These are phyloP conservation scores for Sebastes goodei DNA, from an alignment of 2,797 vertebrate species.

Conservation along the genomic window DNA sequence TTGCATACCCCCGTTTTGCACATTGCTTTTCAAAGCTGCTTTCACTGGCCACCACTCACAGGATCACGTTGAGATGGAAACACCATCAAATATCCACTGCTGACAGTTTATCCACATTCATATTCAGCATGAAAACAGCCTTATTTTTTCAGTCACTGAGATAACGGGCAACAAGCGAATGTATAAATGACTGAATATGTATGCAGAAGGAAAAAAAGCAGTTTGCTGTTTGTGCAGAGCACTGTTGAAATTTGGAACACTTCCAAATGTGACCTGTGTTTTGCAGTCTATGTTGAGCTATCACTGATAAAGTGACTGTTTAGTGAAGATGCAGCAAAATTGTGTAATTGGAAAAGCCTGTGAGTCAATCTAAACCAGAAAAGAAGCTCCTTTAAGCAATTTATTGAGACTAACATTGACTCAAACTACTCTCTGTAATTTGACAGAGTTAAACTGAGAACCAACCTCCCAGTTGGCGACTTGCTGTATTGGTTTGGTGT, in stretches of 20 bases:
- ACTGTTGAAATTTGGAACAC: conserved; percentile 1
- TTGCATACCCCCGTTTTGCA: conserved; percentile 18
- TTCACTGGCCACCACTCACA: conserved; percentile 1
- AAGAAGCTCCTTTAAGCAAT: not conserved
- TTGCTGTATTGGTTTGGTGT: not conserved
- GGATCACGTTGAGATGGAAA: conserved; percentile 19
- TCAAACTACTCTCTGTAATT: not conserved
- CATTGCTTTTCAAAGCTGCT: conserved; percentile 32
- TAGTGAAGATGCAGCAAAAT: not conserved
- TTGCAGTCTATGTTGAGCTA: conserved; percentile 5
- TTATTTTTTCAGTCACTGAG: conserved; percentile 29
- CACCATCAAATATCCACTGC: conserved; percentile 25
- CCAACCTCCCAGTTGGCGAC: not conserved
- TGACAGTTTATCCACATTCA: conserved; percentile 27
- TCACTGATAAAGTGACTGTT: not conserved
- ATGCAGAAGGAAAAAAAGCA: not conserved
- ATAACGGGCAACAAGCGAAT: conserved; percentile 15
- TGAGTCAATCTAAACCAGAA: not conserved
- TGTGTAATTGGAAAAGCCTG: not conserved
- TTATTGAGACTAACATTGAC: not conserved
- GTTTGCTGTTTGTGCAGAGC: not conserved
- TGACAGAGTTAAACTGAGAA: not conserved
- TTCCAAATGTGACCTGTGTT: conserved; percentile 3
- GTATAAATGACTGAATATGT: conserved; percentile 17
- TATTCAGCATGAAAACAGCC: conserved; percentile 42